Base-by-base conservation (phyloP, 1,140 invertebrate genomes). In the Drosophila virilis region DNA sequence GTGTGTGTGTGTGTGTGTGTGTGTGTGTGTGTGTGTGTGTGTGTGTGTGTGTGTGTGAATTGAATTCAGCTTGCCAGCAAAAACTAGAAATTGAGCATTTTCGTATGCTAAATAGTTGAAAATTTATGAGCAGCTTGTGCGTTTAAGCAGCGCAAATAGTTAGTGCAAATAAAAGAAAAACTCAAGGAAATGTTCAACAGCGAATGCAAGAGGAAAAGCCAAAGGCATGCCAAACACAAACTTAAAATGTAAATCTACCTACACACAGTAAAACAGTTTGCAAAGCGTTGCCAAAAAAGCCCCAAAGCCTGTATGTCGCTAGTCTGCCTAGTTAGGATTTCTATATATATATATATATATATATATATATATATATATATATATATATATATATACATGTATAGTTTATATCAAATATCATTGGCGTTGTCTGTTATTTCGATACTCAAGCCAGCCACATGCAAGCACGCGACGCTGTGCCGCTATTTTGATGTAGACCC, bases 371-470 rank as follows among this genome's bases (percentile, higher is more conserved):
- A 17, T 35, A 17, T 13, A 52, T 52, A 52, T 13, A 42, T 8
- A 15, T 15, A 52, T 17, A 57, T 32, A 57, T 43, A n/a, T 32
- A 32, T 13, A 59, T 35, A 17, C 46, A 22, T 46, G 8, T n/a
- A 13, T 13, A 15, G 6, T 35, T 12, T 13, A 52, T 52, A 52
- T 8, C 28, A 57, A 43, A 28, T 8, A 28, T 43, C 12, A n/a
- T 43, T 45, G 33, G 54, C 54, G 40, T 42, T 22, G 12, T 59
- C 40, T 33, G 55, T 17, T 46, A 37, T 60, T 37, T 15, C 33
- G 9, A 10, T 15, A 37, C 32, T 80, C 65, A 86, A 88, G 83
- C 72, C 55, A 86, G 79, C 83, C 83, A 88, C 83, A 86, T 89
- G 83, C 83, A 86, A 79, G 83, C 79, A 65, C 48, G 68, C 72